These are phyloP conservation scores for Cromileptes altivelis DNA, from an alignment of 2,113 vertebrate genomes.

Conservation along the genomic window DNA sequence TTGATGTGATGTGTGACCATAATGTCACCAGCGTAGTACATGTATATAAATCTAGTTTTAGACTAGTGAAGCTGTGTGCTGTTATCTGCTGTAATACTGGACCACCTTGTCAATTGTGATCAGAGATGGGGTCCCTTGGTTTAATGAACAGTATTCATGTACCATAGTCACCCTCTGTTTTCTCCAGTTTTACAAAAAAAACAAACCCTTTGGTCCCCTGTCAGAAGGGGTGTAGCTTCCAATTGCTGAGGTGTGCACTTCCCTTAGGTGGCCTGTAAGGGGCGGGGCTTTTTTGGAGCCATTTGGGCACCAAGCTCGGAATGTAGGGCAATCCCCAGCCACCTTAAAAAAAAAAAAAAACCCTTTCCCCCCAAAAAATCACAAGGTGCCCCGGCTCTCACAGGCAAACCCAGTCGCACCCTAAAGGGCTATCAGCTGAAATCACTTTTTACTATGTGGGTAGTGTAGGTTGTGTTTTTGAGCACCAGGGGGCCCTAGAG, in stretches of 20 bases:
- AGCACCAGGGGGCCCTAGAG: conserved; percentile 49
- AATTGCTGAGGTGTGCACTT: conserved; percentile 70
- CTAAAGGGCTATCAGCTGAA: conserved; percentile 84
- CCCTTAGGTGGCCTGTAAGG: conserved; percentile 77
- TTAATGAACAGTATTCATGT: conserved; percentile 41
- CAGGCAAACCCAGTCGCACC: conserved; percentile 75
- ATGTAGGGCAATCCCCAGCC: conserved; percentile 85
- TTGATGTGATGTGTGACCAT: conserved; percentile 30
- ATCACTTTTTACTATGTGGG: conserved; percentile 66
- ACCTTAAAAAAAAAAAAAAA: conserved; percentile 40
- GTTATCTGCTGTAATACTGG: conserved; percentile 50
- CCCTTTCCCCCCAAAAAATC: conserved; percentile 34
- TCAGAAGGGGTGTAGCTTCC: conserved; percentile 51
- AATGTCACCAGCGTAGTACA: conserved; percentile 6
- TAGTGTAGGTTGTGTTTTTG: conserved; percentile 39
- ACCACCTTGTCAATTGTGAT: neutral
- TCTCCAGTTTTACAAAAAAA: conserved; percentile 34
- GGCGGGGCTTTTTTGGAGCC: conserved; percentile 85
- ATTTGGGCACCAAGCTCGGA: conserved; percentile 83
- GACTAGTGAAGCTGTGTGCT: conserved; percentile 55
- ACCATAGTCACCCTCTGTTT: conserved; percentile 43
- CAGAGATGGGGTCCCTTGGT: conserved; percentile 26
- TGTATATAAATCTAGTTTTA: conserved; percentile 37
- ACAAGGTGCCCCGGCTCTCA: conserved; percentile 82
- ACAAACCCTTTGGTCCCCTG: conserved; percentile 46